Percentiles rank a stretch among this genome's conserved stretches.
Evolutionary conservation across 2,797 vertebrate species (phyloP).

Genomic region (Danio choprae): DNA sequence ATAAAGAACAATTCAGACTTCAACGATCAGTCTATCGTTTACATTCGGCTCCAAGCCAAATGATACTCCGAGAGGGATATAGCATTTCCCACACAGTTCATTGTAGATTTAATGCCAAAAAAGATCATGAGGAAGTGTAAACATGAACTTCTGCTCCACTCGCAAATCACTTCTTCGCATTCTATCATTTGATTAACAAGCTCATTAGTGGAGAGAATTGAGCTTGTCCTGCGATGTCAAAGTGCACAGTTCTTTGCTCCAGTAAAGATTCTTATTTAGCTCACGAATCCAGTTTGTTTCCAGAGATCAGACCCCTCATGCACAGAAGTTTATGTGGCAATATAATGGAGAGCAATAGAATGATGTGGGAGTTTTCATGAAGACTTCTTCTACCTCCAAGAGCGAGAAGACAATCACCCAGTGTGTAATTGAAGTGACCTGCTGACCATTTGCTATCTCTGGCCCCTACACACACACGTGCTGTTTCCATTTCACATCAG

Average conservation of each 20-base stretch:
- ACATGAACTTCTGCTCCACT: constrained; percentile 36
- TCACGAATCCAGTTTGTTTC: constrained; percentile 44
- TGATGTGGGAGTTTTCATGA: constrained; percentile 65
- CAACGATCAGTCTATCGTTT: not conserved
- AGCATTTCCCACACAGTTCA: constrained; percentile 36
- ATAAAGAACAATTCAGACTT: constrained; percentile 1
- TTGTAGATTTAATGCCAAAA: constrained; percentile 34
- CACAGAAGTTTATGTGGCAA: constrained; percentile 49
- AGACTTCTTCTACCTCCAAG: constrained; percentile 57
- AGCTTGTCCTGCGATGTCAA: constrained; percentile 29
- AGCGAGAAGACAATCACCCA: constrained; percentile 60
- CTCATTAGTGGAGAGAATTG: constrained; percentile 45
- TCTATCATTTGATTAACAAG: constrained; percentile 40
- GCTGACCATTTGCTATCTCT: constrained; percentile 60
- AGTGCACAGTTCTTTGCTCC: constrained; percentile 43
- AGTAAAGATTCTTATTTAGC: constrained; percentile 45
- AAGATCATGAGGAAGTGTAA: constrained; percentile 35
- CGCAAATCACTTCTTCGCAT: constrained; percentile 19
- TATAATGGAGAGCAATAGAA: constrained; percentile 57
- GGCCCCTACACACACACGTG: constrained; percentile 58
- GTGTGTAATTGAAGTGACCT: constrained; percentile 69
- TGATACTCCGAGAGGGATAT: constrained; percentile 47
- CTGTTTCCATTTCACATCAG: constrained; percentile 53
- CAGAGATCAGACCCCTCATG: constrained; percentile 14
- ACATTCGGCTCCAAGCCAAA: constrained; percentile 12